phyloP scores from a whole-genome alignment of 2,888 invertebrate species.

The Ryuthela nishihirai region DNA sequence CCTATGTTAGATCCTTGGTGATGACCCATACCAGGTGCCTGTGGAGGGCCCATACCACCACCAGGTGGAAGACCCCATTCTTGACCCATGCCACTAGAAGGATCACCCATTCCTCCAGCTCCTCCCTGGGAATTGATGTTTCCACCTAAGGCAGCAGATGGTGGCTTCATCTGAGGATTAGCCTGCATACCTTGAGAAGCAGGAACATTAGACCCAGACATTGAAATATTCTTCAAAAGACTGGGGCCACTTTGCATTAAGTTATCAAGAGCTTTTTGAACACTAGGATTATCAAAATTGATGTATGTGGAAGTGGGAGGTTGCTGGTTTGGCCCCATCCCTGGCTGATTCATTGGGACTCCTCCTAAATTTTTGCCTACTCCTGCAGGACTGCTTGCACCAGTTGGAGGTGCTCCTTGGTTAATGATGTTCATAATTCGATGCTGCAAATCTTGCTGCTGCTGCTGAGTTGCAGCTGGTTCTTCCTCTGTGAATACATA shows the following conservation, averaged over 20 bases:
- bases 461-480: slow-evolving; percentile 21
- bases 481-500: slow-evolving; percentile 3
- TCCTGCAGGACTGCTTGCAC: not conserved
- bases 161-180: not conserved
- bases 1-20: not conserved
- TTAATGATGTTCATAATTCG: slow-evolving; percentile 35
- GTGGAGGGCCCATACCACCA: not conserved
- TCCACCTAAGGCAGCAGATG: not conserved
- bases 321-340: not conserved
- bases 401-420: slow-evolving; percentile 23
- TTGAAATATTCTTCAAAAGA: slow-evolving; percentile 46
- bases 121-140: not conserved
- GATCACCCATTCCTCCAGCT: not conserved
- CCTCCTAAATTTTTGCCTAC: not conserved
- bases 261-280: slow-evolving; percentile 53
- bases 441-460: slow-evolving; percentile 40
- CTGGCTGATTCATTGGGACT: slow-evolving; percentile 1
- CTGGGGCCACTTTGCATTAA: slow-evolving; percentile 52
- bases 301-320: slow-evolving; percentile 44
- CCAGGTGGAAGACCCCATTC: not conserved
- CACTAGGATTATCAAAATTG: slow-evolving; percentile 52
- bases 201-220: slow-evolving; percentile 10
- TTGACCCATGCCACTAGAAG: not conserved
- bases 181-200: not conserved
- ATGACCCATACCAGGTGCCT: not conserved